Evolutionary conservation across 2,113 vertebrate genomes (phyloP), one percentile per base, ranked within the genome.

Genomic region (Paramisgurnus dabryanus): DNA sequence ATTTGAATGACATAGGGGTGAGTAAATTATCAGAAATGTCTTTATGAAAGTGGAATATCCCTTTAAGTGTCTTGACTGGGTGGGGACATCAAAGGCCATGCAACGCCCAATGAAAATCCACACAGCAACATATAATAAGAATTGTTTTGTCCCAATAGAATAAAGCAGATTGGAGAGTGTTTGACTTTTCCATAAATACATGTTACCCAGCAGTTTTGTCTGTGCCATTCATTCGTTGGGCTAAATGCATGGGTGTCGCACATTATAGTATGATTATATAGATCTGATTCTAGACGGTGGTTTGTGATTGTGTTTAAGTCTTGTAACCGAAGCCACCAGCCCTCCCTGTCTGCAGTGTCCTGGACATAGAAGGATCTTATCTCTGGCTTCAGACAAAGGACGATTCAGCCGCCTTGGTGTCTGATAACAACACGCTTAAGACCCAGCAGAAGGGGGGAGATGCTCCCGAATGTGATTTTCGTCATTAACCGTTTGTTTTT

Each of bases 391-490:
- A 83, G 85, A 88, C 86, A 85, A 90, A 87, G 76, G 68, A 78
- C 77, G 64, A 84, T 86, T 87, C 84, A 80, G 75, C 71, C 58
- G 47, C 69, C 73, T 34, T 40, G 78, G 79, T 90, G 78, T 84
- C 79, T 87, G 81, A 87, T 88, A 85, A 85, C 82, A 85, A 87
- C 87, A 67, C 65, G 78, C 81, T 81, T 39, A 57, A 82, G 80
- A 76, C 82, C 82, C 84, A 82, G 83, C 83, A 73, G 64, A 88
- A 66, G 80, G 80, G 68, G 70, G 87, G 88, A 87, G 78, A 76
- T 82, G 58, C 84, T 83, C 22, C 43, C 53, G 78, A 81, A 87
- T 88, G 83, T 78, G 79, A 73, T 88, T 83, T 83, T 60, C 47
- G 78, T 68, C 78, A 74, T 5, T 77, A 76, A 43, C n/a, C 10